phyloP scores from a whole-genome alignment of 1,140 invertebrate genomes.

The Ericerus pela region DNA sequence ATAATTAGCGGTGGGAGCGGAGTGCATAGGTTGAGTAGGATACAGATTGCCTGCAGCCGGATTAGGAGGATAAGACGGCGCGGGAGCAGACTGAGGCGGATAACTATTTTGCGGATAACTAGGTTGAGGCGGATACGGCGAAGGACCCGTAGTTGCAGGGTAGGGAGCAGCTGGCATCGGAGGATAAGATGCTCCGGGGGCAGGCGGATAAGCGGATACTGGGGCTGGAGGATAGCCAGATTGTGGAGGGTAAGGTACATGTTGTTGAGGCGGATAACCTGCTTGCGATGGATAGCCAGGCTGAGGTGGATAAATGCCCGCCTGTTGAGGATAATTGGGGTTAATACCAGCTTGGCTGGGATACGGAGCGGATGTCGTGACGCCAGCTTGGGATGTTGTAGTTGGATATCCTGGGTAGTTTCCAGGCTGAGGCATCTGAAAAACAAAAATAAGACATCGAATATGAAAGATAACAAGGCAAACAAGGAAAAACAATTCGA shows the following conservation, averaged over 20 bases:
- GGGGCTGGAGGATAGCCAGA: slow-evolving; percentile 18
- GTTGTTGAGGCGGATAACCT: slow-evolving; percentile 14
- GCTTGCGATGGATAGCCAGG: slow-evolving; percentile 19
- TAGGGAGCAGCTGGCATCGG: slow-evolving; percentile 11
- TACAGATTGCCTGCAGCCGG: slow-evolving; percentile 26
- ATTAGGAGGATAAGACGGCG: slow-evolving; percentile 18
- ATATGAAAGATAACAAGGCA: too few species aligned
- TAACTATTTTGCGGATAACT: slow-evolving; percentile 14
- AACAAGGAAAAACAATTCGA: too few species aligned
- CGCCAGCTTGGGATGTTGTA: too few species aligned
- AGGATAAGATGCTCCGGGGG: slow-evolving; percentile 14
- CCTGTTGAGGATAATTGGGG: slow-evolving; percentile 15
- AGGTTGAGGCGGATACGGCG: slow-evolving; percentile 16
- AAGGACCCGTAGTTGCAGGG: slow-evolving; percentile 12
- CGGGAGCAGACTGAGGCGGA: slow-evolving; percentile 17
- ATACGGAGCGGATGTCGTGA: too few species aligned
- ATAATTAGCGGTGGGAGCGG: background rate
- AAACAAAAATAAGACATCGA: too few species aligned
- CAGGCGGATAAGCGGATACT: slow-evolving; percentile 10
- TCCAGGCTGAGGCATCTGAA: too few species aligned
- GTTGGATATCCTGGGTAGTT: too few species aligned
- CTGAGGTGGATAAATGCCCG: slow-evolving; percentile 13
- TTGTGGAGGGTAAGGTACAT: slow-evolving; percentile 17
- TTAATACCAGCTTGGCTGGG: slow-evolving; percentile 19
- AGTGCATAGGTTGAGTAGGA: slow-evolving; percentile 20